These are phyloP conservation scores for Aphelinus atriplicis DNA, from an alignment of 1,140 invertebrate genomes.

Conservation along the genomic window DNA sequence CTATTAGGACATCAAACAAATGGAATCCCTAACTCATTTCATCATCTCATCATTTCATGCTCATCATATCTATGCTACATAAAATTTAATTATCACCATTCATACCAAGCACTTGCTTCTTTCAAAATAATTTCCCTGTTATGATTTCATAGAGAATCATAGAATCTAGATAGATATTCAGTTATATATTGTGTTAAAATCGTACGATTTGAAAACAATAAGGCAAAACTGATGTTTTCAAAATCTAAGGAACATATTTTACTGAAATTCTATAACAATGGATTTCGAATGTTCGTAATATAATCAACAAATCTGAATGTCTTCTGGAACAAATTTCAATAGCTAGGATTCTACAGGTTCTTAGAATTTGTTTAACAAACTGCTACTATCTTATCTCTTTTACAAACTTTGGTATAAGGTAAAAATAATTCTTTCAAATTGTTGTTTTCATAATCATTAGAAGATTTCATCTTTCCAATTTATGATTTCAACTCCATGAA, in stretches of 20 bases:
- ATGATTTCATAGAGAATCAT: slow-evolving; percentile 8
- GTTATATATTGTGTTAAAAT: background rate
- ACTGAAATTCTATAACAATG: no score
- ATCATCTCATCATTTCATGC: background rate
- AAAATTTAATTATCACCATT: slow-evolving; percentile 3
- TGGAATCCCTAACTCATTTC: slow-evolving; percentile 17
- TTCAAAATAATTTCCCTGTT: slow-evolving; percentile 8
- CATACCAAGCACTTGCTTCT: slow-evolving; percentile 25
- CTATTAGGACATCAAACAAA: slow-evolving; percentile 26
- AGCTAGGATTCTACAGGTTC: slow-evolving; percentile 12
- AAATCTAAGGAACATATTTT: no score
- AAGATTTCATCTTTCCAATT: background rate
- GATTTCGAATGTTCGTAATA: no score
- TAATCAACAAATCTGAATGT: background rate
- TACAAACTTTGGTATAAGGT: slow-evolving; percentile 1
- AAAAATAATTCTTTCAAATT: slow-evolving; percentile 9
- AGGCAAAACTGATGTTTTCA: no score
- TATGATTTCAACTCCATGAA: slow-evolving; percentile 1
- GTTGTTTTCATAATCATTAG: slow-evolving; percentile 3
- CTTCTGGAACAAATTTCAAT: slow-evolving; percentile 10
- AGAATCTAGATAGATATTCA: slow-evolving; percentile 16
- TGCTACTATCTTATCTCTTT: background rate
- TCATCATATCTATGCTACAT: slow-evolving; percentile 13
- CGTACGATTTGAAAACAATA: no score
- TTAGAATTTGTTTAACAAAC: slow-evolving; percentile 9